phyloP scores from a whole-genome alignment of 2,888 invertebrate species.

The Drosophila gaucha region DNA sequence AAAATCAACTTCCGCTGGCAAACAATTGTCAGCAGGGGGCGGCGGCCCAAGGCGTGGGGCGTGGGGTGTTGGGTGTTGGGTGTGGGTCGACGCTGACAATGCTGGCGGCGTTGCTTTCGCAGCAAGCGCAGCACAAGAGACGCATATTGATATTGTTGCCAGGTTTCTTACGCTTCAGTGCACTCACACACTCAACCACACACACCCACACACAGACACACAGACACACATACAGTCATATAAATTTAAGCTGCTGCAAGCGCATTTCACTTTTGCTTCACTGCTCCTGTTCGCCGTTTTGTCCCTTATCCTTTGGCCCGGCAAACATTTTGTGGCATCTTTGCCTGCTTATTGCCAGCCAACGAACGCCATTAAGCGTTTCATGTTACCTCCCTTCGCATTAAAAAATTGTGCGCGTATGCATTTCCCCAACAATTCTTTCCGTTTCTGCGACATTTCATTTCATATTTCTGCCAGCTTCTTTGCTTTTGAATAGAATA shows the following conservation, averaged over 20 bases:
- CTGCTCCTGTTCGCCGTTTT: conserved; percentile 33
- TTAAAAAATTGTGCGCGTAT: conserved; percentile 71
- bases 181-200: conserved; percentile 29
- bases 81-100: conserved; percentile 7
- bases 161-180: conserved; percentile 66
- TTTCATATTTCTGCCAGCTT: conserved; percentile 68
- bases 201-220: conserved; percentile 1
- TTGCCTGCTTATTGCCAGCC: conserved; percentile 60
- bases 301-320: conserved; percentile 44
- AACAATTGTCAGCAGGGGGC: conserved; percentile 62
- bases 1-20: conserved; percentile 75
- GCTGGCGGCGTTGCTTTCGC: conserved; percentile 32
- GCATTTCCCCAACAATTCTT: conserved; percentile 71
- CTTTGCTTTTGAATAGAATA: conserved; percentile 66
- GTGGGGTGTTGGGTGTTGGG: background rate
- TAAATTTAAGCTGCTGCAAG: conserved; percentile 56
- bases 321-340: conserved; percentile 75
- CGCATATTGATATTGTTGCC: conserved; percentile 76
- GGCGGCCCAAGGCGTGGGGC: background rate
- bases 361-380: conserved; percentile 71
- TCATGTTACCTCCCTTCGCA: conserved; percentile 34
- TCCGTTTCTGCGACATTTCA: conserved; percentile 44
- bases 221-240: conserved; percentile 15
- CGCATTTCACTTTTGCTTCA: conserved; percentile 76
- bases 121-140: conserved; percentile 52